Conservation (phyloP, 2,113 vertebrate genomes). For the Psilopogon haemacephalus region DNA sequence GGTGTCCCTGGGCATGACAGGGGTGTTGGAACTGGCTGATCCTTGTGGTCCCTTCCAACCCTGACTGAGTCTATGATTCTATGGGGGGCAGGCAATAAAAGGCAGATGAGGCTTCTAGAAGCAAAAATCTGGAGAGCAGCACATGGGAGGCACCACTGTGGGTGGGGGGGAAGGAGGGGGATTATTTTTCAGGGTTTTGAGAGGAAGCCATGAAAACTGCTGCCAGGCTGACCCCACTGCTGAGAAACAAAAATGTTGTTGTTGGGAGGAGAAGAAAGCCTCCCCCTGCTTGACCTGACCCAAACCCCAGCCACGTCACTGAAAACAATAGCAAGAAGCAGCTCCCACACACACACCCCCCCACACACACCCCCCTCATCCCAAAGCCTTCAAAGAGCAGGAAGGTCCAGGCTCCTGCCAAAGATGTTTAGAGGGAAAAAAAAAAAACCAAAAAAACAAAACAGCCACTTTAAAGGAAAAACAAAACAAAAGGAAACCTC, state of each 20-base stretch:
- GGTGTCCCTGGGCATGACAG: too few species aligned
- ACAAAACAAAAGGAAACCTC: neutral
- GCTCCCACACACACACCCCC: too few species aligned
- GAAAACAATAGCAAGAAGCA: neutral
- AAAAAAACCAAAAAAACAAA: too few species aligned
- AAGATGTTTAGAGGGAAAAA: neutral
- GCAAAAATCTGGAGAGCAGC: neutral
- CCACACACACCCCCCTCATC: neutral
- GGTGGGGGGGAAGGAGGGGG: too few species aligned
- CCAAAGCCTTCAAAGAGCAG: neutral
- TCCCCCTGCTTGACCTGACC: rapidly evolving
- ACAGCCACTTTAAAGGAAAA: neutral
- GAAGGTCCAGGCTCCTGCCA: neutral
- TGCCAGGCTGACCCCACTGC: neutral
- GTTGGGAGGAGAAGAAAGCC: neutral
- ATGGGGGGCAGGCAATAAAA: neutral
- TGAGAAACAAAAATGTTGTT: neutral
- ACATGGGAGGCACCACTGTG: rapidly evolving
- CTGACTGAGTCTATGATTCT: too few species aligned
- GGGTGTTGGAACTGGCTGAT: too few species aligned
- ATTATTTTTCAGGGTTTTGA: neutral
- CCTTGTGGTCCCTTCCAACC: too few species aligned
- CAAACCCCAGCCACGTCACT: neutral
- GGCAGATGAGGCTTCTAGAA: rapidly evolving
- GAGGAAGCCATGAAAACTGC: neutral